Base-by-base conservation (phyloP, 2,113 vertebrate species). In the Perca flavescens region DNA sequence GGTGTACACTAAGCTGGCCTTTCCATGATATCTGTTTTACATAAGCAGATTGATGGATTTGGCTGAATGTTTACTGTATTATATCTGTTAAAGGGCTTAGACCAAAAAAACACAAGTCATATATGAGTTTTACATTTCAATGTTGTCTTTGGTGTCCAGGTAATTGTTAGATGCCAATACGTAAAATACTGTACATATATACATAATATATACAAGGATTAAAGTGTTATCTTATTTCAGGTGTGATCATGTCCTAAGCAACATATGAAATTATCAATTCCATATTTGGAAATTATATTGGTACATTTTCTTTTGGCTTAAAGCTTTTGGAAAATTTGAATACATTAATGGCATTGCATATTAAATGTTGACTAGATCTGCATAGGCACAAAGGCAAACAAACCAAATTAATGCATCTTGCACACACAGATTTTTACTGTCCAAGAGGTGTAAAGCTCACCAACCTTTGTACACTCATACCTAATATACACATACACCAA, bases 1-100 rank as follows among this genome's bases (percentile, higher is more conserved):
- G 9, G 8, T 58, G 28, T 69, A 58, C 16, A 64, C 28, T 13
- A 19, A 61, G 47, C 3, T 71, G 46, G 62, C 36, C 46, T 52
- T 60, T 60, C 8, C 47, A 28, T 58, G 21, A 56, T 14, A 34
- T 46, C 58, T 40, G 17, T 50, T 69, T 61, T 36, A 22, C 54
- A 67, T 12, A 8, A 46, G 46, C 52, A 58, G 40, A 61, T 13
- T 58, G 43, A 83, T 58, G 36, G 25, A 69, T 70, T 76, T n/a
- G n/a, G 3, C 16, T 62, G 21, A 54, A 76, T 75, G 69, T 13
- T 52, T 14, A 56, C 25, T 47, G 17, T 46, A 28, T 19, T n/a
- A 53, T 50, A 16, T 54, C 50, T 31, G 12, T 31, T 25, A 10
- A 28, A 43, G 2, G 19, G 47, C 64, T 69, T 6, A 25, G 56